Evolutionary conservation across 2,113 vertebrate species (phyloP).

Genomic region (Erythrocercus mccallii): DNA sequence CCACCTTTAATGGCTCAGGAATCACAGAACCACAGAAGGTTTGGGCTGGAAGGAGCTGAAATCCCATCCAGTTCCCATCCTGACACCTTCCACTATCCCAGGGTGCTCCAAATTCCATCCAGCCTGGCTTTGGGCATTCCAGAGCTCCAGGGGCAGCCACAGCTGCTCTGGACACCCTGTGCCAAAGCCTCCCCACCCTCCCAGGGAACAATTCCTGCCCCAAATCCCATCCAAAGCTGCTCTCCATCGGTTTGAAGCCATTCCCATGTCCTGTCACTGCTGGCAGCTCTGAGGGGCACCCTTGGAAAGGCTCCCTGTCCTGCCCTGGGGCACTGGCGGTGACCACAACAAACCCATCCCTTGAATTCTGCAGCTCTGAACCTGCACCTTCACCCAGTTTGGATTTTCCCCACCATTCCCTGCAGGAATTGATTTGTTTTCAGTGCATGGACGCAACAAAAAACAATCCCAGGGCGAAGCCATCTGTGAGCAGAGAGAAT

Average conservation of each 20-base stretch:
- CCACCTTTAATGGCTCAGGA: background rate
- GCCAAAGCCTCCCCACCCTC: background rate
- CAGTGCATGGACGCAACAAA: too few relatives aligned
- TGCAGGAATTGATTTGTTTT: background rate
- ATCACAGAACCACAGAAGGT: background rate
- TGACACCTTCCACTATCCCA: background rate
- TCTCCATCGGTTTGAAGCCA: too few relatives aligned
- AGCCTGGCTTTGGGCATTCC: background rate
- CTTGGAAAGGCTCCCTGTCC: background rate
- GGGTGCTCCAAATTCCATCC: background rate
- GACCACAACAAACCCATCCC: background rate
- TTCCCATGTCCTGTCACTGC: background rate
- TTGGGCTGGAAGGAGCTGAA: background rate
- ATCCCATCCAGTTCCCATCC: background rate
- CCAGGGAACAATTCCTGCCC: background rate
- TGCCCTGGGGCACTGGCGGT: background rate
- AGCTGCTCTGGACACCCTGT: background rate
- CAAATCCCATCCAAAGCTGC: background rate
- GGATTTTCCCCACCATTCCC: background rate
- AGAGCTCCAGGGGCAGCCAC: background rate
- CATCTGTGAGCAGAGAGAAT: rapidly evolving
- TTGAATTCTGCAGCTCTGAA: background rate
- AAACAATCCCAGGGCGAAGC: background rate
- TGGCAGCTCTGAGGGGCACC: background rate
- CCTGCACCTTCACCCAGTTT: background rate